Base-by-base conservation (phyloP, 2,888 invertebrate species). In the Idaea biselata region DNA sequence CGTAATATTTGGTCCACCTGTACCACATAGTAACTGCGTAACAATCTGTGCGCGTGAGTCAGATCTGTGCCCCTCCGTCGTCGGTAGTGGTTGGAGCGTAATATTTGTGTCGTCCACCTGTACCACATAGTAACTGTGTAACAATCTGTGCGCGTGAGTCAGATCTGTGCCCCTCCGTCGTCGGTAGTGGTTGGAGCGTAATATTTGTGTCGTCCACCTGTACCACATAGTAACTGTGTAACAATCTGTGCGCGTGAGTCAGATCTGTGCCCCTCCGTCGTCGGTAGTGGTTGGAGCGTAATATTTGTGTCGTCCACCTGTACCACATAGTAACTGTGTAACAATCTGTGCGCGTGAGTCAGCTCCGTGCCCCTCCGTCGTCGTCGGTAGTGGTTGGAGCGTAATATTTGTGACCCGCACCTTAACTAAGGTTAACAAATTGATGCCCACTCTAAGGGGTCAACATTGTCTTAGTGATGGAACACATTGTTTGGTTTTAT, bases 361-460 rank as follows among this genome's bases (percentile, higher is more conserved):
- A 17, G 55, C n/a, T 17, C 55, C 16, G 55, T 14, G 18, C 18
- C 56, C 56, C 56, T 55, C 55, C 14, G 14, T 44, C 8, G 14
- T 14, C 44, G 44, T 11, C 11, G 14, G 44, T 70, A 68, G 68
- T 57, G 54, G 58, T 65, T 65, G 63, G 68, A 68, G 66, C 68
- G 74, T 76, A 71, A 74, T 85, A 84, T 87, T 90, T 89, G 88
- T 88, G 89, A 90, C 90, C 90, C 91, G 90, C 90, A 88, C 86
- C 88, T 89, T 87, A 88, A 90, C 82, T 89, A 88, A 91, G 90
- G 91, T 91, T 90, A 91, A 91, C 77, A 89, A 88, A 89, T 88
- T 85, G 88, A 87, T 84, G 83, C 77, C 77, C 77, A 78, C 82
- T 80, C 74, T 72, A 68, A 61, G 60, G 63, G 56, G 72, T 68